These are phyloP conservation scores for Euphydryas editha DNA, from an alignment of 2,888 invertebrate genomes.

Conservation along the genomic window DNA sequence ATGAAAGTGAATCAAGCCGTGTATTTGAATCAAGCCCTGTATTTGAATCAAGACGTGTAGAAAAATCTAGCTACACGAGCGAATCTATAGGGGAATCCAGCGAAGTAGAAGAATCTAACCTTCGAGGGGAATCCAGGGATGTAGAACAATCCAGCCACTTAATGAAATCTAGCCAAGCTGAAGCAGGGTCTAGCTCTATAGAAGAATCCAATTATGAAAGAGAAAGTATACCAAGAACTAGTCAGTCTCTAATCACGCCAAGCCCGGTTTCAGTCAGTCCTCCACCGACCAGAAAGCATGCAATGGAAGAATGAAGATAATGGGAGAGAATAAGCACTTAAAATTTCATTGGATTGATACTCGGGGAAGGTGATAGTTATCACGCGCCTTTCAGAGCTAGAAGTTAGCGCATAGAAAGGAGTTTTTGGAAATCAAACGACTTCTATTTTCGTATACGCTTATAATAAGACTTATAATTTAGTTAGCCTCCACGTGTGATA, in stretches of 20 bases:
- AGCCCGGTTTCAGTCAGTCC: conserved; percentile 58
- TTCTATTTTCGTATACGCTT: conserved; percentile 14
- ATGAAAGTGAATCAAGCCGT: not conserved
- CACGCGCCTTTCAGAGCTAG: not conserved
- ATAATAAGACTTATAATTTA: conserved; percentile 9
- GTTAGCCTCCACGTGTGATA: not conserved
- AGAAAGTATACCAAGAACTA: conserved; percentile 25
- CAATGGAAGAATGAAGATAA: conserved; percentile 45
- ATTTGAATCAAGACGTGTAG: not conserved
- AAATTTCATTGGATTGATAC: not conserved
- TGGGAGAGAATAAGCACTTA: not conserved
- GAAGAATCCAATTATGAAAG: not conserved
- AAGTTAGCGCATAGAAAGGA: not conserved
- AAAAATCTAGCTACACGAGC: not conserved
- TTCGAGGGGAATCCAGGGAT: not conserved
- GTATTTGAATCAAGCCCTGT: not conserved
- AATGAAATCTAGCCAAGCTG: not conserved
- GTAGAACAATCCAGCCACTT: not conserved
- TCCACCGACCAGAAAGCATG: conserved; percentile 59
- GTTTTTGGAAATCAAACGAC: not conserved
- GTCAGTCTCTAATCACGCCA: conserved; percentile 58
- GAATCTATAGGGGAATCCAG: not conserved
- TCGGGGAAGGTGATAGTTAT: not conserved
- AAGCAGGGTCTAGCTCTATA: not conserved
- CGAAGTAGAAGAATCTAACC: not conserved